phyloP scores from a whole-genome alignment of 1,140 invertebrate genomes.

The Aleiodes sp. region DNA sequence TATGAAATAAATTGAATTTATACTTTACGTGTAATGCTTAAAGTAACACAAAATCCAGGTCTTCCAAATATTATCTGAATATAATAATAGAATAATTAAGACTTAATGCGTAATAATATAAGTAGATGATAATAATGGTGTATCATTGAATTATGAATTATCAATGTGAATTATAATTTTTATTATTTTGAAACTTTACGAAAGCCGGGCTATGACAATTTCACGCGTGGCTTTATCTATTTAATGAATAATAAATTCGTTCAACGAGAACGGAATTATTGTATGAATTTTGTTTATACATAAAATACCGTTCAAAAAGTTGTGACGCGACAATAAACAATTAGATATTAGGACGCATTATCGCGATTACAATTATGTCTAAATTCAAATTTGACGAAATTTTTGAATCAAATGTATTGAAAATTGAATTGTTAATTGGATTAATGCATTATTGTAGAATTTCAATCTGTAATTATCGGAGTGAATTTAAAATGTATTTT shows the following conservation, averaged over 20 bases:
- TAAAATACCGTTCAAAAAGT: slow-evolving; percentile 44
- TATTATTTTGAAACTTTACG: slow-evolving; percentile 5
- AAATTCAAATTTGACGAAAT: no score
- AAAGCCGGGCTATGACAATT: slow-evolving; percentile 24
- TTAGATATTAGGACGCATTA: slow-evolving; percentile 40
- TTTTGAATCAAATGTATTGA: no score
- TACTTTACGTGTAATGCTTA: no score
- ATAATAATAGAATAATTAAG: slow-evolving; percentile 14
- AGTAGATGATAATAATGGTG: no score
- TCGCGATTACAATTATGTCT: not conserved
- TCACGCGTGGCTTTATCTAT: slow-evolving; percentile 7
- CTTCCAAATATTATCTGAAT: slow-evolving; percentile 48
- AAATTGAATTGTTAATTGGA: no score
- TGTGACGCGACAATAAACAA: slow-evolving; percentile 59
- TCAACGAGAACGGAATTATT: slow-evolving; percentile 22
- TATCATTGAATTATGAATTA: slow-evolving; percentile 5
- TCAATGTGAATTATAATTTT: not conserved
- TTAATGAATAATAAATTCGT: slow-evolving; percentile 9
- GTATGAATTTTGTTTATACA: slow-evolving; percentile 18
- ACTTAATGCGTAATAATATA: no score
- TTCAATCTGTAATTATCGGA: no score
- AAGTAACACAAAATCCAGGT: slow-evolving; percentile 55
- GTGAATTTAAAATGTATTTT: no score
- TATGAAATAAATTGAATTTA: no score
- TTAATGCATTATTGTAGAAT: no score